phyloP scores from a whole-genome alignment of 1,140 invertebrate genomes.

The Physella acuta region DNA sequence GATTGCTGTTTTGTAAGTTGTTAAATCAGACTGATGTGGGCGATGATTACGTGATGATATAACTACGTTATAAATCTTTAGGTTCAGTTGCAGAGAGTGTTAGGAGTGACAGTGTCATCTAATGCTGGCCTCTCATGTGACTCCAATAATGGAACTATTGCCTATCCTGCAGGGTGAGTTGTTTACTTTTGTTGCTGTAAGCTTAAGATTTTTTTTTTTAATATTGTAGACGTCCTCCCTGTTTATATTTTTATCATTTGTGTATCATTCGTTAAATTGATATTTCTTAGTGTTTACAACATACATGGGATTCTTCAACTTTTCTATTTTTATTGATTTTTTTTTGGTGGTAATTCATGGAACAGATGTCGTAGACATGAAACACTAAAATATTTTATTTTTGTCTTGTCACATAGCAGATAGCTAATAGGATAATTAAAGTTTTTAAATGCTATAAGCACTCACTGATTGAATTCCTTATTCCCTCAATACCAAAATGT shows the following conservation, averaged over 20 bases:
- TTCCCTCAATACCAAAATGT: too few relatives aligned
- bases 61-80: constrained; percentile 58
- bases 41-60: too few relatives aligned
- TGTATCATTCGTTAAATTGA: background rate
- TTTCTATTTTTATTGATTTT: too few relatives aligned
- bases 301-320: background rate
- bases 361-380: too few relatives aligned
- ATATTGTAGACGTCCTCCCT: background rate
- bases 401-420: too few relatives aligned
- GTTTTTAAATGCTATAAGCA: too few relatives aligned
- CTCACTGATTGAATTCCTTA: too few relatives aligned
- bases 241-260: background rate
- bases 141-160: constrained; percentile 14
- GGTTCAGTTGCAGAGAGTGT: constrained; percentile 90
- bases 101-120: constrained; percentile 86
- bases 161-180: constrained; percentile 10
- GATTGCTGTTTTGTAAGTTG: too few relatives aligned
- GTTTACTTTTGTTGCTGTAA: background rate
- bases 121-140: constrained; percentile 90
- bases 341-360: too few relatives aligned
- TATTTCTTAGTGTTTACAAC: background rate
- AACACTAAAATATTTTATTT: too few relatives aligned
- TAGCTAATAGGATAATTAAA: too few relatives aligned
- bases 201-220: background rate
- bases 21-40: too few relatives aligned